phyloP scores from a whole-genome alignment of 2,113 vertebrate genomes.

The Leucosticte australis region DNA sequence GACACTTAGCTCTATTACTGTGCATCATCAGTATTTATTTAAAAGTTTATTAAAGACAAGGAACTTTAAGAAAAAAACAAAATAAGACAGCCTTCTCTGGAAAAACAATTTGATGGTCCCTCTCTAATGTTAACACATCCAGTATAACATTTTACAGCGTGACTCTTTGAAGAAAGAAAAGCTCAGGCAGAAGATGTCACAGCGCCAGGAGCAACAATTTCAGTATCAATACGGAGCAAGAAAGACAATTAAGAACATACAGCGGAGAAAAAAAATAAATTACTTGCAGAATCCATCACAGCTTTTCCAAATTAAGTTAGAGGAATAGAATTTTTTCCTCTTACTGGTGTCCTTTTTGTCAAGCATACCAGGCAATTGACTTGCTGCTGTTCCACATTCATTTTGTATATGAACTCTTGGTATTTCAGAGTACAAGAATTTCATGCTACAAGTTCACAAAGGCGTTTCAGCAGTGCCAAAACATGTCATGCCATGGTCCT shows the following conservation, averaged over 20 bases:
- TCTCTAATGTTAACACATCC: neutral
- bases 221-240: neutral
- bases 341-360: neutral
- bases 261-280: neutral
- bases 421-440: neutral
- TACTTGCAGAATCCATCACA: neutral
- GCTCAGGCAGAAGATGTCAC: neutral
- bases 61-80: neutral
- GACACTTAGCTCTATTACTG: neutral
- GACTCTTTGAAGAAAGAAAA: neutral
- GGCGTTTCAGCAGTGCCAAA: neutral
- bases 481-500: neutral
- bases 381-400: neutral
- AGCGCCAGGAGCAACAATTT: neutral
- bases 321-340: neutral
- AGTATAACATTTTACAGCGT: neutral
- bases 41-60: neutral
- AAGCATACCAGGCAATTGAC: neutral
- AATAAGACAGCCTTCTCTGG: neutral
- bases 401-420: neutral
- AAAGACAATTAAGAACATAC: neutral
- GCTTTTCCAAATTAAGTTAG: conserved; percentile 23
- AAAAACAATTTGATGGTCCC: neutral
- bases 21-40: neutral
- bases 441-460: neutral